phyloP scores from a whole-genome alignment of 2,888 invertebrate genomes.

The Vannuccia rotundouncinata region DNA sequence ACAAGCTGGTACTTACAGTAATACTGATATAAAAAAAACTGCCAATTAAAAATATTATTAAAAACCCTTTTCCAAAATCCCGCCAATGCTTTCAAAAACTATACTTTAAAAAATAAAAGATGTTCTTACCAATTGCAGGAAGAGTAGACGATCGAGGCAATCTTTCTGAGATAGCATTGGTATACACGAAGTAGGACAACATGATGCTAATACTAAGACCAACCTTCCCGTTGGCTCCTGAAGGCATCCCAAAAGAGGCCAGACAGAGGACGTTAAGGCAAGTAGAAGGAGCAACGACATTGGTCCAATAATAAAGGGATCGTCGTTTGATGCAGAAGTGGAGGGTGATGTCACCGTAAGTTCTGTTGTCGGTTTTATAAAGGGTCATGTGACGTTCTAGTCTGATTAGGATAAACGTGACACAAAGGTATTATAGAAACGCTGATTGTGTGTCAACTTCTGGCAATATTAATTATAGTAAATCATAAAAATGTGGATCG shows the following conservation, averaged over 20 bases:
- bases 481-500: too few relatives aligned
- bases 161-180: background rate
- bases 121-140: background rate
- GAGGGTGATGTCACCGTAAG: background rate
- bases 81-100: background rate
- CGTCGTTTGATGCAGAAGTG: constrained; percentile 1
- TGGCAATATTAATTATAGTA: too few relatives aligned
- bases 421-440: too few relatives aligned
- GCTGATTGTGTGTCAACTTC: too few relatives aligned
- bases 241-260: background rate
- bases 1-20: too few relatives aligned
- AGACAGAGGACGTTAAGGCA: constrained; percentile 22
- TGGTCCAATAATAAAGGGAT: background rate
- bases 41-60: too few relatives aligned
- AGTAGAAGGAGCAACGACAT: background rate
- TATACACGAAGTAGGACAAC: constrained; percentile 19
- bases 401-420: too few relatives aligned
- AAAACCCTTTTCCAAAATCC: background rate
- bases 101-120: background rate
- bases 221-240: constrained; percentile 7
- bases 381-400: background rate
- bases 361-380: background rate
- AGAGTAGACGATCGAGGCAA: background rate
- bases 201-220: background rate
- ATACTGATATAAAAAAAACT: too few relatives aligned